phyloP scores from a whole-genome alignment of 1,140 invertebrate genomes.

The Glomeris maerens region DNA sequence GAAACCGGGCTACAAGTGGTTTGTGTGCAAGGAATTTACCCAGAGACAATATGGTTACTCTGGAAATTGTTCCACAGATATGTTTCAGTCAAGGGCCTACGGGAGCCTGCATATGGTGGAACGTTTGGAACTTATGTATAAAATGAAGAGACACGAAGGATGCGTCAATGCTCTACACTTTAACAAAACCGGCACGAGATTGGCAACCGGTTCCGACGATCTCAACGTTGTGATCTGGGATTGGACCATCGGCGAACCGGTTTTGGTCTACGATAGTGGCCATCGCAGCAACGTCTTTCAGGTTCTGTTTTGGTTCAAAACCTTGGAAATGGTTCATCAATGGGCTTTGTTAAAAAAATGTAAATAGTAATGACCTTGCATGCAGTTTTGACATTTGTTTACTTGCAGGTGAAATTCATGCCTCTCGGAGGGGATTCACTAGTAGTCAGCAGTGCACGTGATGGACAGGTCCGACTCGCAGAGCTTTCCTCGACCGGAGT shows the following conservation, averaged over 20 bases:
- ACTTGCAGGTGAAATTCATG: conserved; percentile 48
- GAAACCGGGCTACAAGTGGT: conserved; percentile 52
- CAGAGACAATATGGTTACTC: conserved; percentile 45
- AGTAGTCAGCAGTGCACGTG: conserved; percentile 71
- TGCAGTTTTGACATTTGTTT: too few relatives aligned
- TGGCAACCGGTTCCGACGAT: conserved; percentile 85
- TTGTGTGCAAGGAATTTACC: conserved; percentile 33
- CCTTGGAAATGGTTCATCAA: too few relatives aligned
- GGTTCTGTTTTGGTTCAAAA: too few relatives aligned
- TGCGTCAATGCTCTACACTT: conserved; percentile 90
- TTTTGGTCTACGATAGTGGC: conserved; percentile 53
- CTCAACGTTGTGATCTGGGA: conserved; percentile 73
- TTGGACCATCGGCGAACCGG: conserved; percentile 55
- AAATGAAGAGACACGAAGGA: conserved; percentile 63
- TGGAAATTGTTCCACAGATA: conserved; percentile 32
- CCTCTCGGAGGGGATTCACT: conserved; percentile 55
- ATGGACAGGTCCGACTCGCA: conserved; percentile 63
- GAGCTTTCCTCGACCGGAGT: conserved; percentile 39
- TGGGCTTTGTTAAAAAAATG: too few relatives aligned
- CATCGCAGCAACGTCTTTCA: conserved; percentile 83
- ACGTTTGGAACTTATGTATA: conserved; percentile 59
- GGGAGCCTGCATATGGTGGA: conserved; percentile 67
- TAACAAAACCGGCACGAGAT: conserved; percentile 54
- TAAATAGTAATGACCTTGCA: too few relatives aligned
- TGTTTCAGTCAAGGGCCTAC: conserved; percentile 57